These are phyloP conservation scores for Trachythela sp. DNA, from an alignment of 64 coral and sea anemone species.

Conservation along the genomic window DNA sequence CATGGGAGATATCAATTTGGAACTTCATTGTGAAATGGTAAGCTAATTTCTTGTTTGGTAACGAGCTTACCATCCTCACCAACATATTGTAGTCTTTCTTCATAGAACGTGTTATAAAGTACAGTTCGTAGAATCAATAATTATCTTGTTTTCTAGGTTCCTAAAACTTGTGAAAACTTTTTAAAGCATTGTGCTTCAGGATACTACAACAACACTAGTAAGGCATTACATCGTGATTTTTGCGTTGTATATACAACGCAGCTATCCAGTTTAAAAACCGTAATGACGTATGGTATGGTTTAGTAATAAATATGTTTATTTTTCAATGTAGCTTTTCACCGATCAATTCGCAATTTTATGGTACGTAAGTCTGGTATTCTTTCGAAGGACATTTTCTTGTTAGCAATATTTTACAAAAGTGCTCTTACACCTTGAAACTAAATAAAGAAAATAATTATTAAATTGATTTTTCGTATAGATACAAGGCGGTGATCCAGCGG, in stretches of 20 bases:
- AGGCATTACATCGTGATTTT: neutral
- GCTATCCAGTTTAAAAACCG: neutral
- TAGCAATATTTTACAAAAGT: neutral
- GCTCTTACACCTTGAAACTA: neutral
- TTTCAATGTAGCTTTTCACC: conserved; percentile 79
- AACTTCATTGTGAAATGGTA: conserved; percentile 97
- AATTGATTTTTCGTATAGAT: conserved; percentile 26
- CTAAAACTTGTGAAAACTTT: conserved; percentile 99
- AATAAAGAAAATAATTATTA: neutral
- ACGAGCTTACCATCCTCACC: neutral
- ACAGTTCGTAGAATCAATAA: neutral
- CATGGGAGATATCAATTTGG: conserved; percentile 84
- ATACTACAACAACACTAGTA: conserved; percentile 91
- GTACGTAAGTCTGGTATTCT: conserved; percentile 26
- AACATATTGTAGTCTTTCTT: too few species aligned
- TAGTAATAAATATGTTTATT: neutral
- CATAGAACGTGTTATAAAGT: too few species aligned
- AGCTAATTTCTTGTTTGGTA: neutral
- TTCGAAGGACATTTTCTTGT: neutral
- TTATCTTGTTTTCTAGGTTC: conserved; percentile 49
- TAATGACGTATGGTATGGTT: neutral
- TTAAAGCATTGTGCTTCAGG: conserved; percentile 70
- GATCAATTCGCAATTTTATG: conserved; percentile 98
- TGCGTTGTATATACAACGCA: neutral
- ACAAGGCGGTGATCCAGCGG: conserved; percentile 76